Percentiles rank a stretch among this genome's conserved stretches.
phyloP scores from a whole-genome alignment of 2,113 vertebrate species.

The Plotosus lineatus region DNA sequence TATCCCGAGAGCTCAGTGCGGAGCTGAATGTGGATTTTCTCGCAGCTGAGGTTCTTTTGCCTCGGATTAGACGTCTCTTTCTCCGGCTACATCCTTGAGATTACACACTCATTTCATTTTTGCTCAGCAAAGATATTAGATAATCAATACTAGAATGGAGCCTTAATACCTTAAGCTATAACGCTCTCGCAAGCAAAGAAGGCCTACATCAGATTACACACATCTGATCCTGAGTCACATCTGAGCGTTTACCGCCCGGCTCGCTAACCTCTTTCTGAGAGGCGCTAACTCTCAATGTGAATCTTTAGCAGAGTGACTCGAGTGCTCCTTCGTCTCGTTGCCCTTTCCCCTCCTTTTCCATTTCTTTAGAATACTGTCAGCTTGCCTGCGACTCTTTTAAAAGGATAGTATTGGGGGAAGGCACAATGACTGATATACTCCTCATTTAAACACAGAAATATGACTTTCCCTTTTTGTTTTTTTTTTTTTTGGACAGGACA shows the following conservation, averaged over 20 bases:
- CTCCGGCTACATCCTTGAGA: slow-evolving; percentile 46
- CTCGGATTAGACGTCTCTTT: slow-evolving; percentile 35
- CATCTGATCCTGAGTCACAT: slow-evolving; percentile 36
- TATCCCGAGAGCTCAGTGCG: slow-evolving; percentile 11
- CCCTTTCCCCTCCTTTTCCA: slow-evolving; percentile 12
- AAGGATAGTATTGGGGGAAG: slow-evolving; percentile 5
- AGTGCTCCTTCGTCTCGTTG: slow-evolving; percentile 5
- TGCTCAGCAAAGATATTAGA: slow-evolving; percentile 39
- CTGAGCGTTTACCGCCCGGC: slow-evolving; percentile 30
- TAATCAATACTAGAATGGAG: slow-evolving; percentile 48
- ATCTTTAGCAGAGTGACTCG: slow-evolving; percentile 11
- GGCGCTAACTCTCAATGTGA: slow-evolving; percentile 2
- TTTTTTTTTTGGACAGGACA: not conserved
- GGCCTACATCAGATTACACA: slow-evolving; percentile 45
- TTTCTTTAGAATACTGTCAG: slow-evolving; percentile 16
- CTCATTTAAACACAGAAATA: not conserved
- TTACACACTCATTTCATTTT: slow-evolving; percentile 46
- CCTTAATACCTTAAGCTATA: slow-evolving; percentile 50
- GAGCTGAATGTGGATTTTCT: slow-evolving; percentile 34
- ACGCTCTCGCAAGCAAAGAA: slow-evolving; percentile 37
- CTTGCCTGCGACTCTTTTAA: not conserved
- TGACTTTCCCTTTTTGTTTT: not conserved
- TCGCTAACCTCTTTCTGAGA: slow-evolving; percentile 15
- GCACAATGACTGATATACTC: not conserved
- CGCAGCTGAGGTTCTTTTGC: slow-evolving; percentile 19